Evolutionary conservation across 1,140 invertebrate genomes (phyloP).

Genomic region (Bombus superbus): DNA sequence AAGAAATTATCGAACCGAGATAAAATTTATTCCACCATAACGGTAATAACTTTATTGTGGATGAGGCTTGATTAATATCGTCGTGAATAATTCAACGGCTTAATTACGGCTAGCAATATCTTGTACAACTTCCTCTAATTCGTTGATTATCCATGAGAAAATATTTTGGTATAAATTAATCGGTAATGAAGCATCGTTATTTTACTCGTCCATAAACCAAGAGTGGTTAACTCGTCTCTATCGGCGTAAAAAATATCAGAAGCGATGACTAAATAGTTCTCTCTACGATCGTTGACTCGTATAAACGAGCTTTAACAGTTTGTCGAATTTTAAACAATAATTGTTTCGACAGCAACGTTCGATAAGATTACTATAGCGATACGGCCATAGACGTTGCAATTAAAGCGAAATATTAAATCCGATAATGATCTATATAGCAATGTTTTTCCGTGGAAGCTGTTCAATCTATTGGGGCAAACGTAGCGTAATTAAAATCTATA

Average conservation of each 20-base stretch:
- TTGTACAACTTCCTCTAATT: neutral
- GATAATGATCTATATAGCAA: neutral
- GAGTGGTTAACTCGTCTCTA: too few relatives aligned
- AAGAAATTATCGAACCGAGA: neutral
- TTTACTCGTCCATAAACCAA: too few relatives aligned
- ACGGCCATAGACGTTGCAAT: neutral
- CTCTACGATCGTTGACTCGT: neutral
- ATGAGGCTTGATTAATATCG: constrained; percentile 2
- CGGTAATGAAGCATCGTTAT: neutral
- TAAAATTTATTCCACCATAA: neutral
- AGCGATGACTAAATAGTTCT: neutral
- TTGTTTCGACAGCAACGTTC: neutral
- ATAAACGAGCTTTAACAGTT: neutral
- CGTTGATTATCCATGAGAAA: neutral
- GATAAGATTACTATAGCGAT: neutral
- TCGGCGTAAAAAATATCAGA: too few relatives aligned
- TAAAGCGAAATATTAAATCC: neutral
- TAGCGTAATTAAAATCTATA: neutral
- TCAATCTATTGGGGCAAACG: neutral
- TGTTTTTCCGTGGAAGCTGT: neutral
- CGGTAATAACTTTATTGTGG: neutral
- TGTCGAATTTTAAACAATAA: neutral
- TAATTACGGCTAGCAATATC: constrained; percentile 9
- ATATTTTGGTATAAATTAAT: neutral
- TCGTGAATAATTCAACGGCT: constrained; percentile 19